Evolutionary conservation across 2,113 vertebrate species (phyloP).

Genomic region (Nothocercus julius): DNA sequence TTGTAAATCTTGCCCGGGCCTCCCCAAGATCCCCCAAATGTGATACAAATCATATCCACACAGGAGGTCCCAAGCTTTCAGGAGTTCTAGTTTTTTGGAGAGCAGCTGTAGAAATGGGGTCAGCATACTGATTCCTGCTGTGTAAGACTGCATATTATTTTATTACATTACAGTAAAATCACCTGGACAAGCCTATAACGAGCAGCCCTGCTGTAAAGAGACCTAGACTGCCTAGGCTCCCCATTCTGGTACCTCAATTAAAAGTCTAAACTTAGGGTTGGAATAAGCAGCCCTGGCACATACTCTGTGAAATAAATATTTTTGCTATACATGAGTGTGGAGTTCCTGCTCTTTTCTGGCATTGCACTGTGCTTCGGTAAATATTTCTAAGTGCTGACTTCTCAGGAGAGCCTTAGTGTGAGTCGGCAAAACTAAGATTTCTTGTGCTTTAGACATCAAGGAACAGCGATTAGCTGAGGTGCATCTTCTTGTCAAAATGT

Average conservation of each 20-base stretch:
- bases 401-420: neutral
- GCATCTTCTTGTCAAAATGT: slow-evolving; percentile 4
- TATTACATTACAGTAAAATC: neutral
- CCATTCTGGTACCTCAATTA: neutral
- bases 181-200: neutral
- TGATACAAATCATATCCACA: neutral
- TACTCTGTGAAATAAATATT: neutral
- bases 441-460: neutral
- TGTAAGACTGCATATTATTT: neutral
- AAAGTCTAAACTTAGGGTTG: neutral
- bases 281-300: neutral
- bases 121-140: neutral
- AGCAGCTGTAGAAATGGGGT: neutral
- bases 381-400: neutral
- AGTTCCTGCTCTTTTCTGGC: neutral
- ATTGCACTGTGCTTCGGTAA: neutral
- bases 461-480: neutral
- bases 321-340: neutral
- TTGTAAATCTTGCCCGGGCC: neutral
- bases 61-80: neutral
- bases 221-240: neutral
- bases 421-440: neutral
- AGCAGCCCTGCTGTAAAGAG: neutral
- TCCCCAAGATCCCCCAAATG: neutral
- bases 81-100: neutral